Base-by-base conservation (phyloP, 2,113 vertebrate genomes). In the Thunnus maccoyii region DNA sequence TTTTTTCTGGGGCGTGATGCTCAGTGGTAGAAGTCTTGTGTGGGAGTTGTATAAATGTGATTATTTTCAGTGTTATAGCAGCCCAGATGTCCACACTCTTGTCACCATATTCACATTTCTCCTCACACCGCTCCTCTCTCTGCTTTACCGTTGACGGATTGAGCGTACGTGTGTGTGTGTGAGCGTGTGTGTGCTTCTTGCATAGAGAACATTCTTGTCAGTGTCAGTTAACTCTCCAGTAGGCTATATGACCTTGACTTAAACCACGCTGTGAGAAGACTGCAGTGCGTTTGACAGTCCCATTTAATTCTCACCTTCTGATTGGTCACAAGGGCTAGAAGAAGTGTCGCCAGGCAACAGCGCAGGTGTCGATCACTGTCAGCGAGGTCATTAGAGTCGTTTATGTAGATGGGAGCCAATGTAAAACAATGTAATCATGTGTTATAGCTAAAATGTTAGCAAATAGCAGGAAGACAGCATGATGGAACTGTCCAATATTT, bases 281-380 rank as follows among this genome's bases (percentile, higher is more conserved):
- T 25, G 56, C 67, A 36, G 63, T 55, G 52, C 68, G 57, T 83
- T 62, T 71, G 69, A 76, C 81, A 85, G 44, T 55, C 16, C 57
- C 25, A 16, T 78, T 76, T 73, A 69, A 80, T 77, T 67, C 65
- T 57, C 71, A 79, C 65, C 60, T 67, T 74, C 30, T 78, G 44
- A 78, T 61, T 74, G 68, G 68, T 61, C 44, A 55, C 69, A 47
- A 27, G 62, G 69, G 52, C 22, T 36, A 47, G 25, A 57, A 47
- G 15, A n/a, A 78, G 68, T 78, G 78, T 84, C 65, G 20, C 52
- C 58, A 51, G 47, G 65, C 68, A 58, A 67, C 70, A 82, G 74
- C 30, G 1, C 46, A 68, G 50, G 62, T 66, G 81, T 82, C 79
- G 84, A 14, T 87, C 87, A 85, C 41, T 61, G 71, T 69, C 78